phyloP scores from a whole-genome alignment of 2,888 invertebrate genomes.

The Encarsia formosa region DNA sequence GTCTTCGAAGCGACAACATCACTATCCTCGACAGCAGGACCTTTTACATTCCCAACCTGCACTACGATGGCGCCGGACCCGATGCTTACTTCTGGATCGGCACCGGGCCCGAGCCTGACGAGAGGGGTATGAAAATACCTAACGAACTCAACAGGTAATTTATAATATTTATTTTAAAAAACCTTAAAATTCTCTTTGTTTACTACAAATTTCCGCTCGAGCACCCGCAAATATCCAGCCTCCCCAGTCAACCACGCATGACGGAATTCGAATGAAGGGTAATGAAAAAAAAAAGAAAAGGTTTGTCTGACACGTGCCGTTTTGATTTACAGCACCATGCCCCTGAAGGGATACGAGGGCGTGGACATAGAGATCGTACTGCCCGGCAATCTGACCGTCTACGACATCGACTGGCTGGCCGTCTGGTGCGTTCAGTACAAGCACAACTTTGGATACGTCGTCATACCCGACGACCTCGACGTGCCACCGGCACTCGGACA shows the following conservation, averaged over 20 bases:
- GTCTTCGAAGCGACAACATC: constrained; percentile 84
- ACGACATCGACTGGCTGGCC: constrained; percentile 88
- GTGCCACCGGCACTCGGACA: constrained; percentile 88
- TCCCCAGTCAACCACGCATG: too few relatives aligned
- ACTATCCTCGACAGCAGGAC: constrained; percentile 88
- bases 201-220: too few relatives aligned
- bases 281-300: too few relatives aligned
- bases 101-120: constrained; percentile 74
- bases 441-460: constrained; percentile 88
- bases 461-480: constrained; percentile 80
- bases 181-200: too few relatives aligned
- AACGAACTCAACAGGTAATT: constrained; percentile 76
- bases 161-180: neutral
- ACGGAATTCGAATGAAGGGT: too few relatives aligned
- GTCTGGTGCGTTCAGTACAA: constrained; percentile 88
- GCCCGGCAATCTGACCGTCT: constrained; percentile 78
- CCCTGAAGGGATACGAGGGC: constrained; percentile 80
- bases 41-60: constrained; percentile 85
- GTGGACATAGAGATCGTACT: constrained; percentile 88
- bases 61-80: constrained; percentile 87
- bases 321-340: constrained; percentile 58
- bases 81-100: constrained; percentile 96
- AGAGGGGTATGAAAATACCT: constrained; percentile 82
- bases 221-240: too few relatives aligned
- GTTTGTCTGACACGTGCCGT: too few relatives aligned